Evolutionary conservation across 2,797 vertebrate species (phyloP).

Genomic region (Prionace glauca): DNA sequence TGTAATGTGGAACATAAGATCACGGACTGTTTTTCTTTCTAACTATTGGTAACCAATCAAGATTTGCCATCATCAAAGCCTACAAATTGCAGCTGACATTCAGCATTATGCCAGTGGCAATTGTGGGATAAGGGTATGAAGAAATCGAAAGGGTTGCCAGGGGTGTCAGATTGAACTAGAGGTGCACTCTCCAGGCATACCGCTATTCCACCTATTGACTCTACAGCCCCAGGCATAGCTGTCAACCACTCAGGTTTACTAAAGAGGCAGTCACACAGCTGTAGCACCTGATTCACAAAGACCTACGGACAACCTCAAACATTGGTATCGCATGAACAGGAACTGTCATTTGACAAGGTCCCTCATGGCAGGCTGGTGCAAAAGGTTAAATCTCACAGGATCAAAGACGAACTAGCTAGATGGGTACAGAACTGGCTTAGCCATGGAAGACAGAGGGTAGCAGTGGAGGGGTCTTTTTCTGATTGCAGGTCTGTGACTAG

Average conservation of each 20-base stretch:
- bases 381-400: too few species aligned
- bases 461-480: too few species aligned
- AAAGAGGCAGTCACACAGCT: neutral
- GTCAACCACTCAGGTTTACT: neutral
- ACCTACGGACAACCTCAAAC: neutral
- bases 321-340: neutral
- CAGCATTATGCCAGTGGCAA: conserved; percentile 11
- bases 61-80: neutral
- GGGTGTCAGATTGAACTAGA: neutral
- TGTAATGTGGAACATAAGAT: neutral
- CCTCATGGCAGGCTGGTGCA: too few species aligned
- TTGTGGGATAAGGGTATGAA: neutral
- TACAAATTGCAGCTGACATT: conserved; percentile 5
- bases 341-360: neutral
- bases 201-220: neutral
- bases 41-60: neutral
- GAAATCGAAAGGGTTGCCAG: neutral
- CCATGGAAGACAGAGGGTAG: too few species aligned
- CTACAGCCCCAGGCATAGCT: neutral
- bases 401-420: too few species aligned
- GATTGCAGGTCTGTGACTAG: too few species aligned
- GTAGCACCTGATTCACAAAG: neutral
- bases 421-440: too few species aligned
- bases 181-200: too few species aligned
- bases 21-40: neutral